Conservation (phyloP, 1,140 invertebrate species). For the Heterodera schachtii region DNA sequence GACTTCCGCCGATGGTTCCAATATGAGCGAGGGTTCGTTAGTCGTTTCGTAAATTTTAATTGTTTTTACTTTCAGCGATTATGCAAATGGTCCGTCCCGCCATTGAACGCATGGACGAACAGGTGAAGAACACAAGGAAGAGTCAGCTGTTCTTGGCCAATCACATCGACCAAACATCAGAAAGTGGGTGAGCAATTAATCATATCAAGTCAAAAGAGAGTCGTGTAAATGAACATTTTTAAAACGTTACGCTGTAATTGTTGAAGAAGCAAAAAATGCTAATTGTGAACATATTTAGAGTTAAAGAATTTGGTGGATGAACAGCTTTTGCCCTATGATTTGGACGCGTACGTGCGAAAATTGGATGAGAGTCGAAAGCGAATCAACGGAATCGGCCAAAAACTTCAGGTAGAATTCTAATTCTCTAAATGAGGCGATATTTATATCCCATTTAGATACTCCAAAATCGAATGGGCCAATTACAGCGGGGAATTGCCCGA, state of each 20-base stretch:
- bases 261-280: no score
- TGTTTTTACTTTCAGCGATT: slow-evolving; percentile 32
- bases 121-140: slow-evolving; percentile 54
- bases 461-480: slow-evolving; percentile 50
- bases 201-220: not conserved
- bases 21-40: not conserved
- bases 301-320: slow-evolving; percentile 50
- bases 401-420: not conserved
- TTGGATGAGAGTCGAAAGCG: slow-evolving; percentile 49
- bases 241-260: no score
- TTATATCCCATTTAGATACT: slow-evolving; percentile 36
- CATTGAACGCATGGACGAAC: slow-evolving; percentile 42
- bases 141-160: slow-evolving; percentile 44
- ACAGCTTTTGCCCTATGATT: slow-evolving; percentile 47
- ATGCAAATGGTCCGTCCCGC: slow-evolving; percentile 53
- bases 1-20: not conserved
- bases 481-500: slow-evolving; percentile 48
- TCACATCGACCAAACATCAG: slow-evolving; percentile 46
- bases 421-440: not conserved
- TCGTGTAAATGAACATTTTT: no score
- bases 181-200: slow-evolving; percentile 29
- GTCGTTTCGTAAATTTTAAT: not conserved
- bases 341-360: slow-evolving; percentile 53
- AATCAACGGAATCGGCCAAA: slow-evolving; percentile 13
- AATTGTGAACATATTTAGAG: slow-evolving; percentile 33